Percentiles rank a stretch among this genome's conserved stretches.
Conservation (phyloP, 2,113 vertebrate species). For the Heptranchias perlo region DNA sequence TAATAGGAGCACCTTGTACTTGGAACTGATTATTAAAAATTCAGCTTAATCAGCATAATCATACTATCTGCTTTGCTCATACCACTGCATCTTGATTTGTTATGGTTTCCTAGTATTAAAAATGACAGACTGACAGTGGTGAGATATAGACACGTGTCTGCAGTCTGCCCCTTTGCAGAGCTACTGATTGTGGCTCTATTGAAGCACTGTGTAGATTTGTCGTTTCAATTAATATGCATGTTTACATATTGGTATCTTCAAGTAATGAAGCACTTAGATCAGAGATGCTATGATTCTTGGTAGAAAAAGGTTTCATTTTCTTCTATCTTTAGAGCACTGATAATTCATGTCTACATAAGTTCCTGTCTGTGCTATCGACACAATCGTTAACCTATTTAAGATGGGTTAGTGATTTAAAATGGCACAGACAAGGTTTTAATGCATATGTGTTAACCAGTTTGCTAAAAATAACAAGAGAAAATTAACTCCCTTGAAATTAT, state of each 20-base stretch:
- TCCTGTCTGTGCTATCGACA: not conserved
- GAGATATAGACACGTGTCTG: not conserved
- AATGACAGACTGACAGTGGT: not conserved
- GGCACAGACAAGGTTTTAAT: no score
- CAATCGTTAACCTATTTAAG: not conserved
- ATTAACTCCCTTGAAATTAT: no score
- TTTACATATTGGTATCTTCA: no score
- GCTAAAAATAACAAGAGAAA: no score
- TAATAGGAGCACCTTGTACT: not conserved
- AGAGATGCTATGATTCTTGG: no score
- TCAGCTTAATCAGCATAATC: not conserved
- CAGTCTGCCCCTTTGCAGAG: not conserved
- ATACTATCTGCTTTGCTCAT: not conserved
- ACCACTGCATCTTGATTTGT: not conserved
- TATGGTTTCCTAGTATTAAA: not conserved
- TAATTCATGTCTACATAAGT: not conserved
- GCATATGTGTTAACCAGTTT: no score
- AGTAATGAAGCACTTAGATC: no score
- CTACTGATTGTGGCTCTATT: not conserved
- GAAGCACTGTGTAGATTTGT: no score
- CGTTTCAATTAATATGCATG: no score
- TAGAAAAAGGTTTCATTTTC: no score
- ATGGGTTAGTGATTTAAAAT: not conserved
- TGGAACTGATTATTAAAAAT: not conserved
- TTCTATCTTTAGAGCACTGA: no score